Percentiles rank a stretch among this genome's conserved stretches.
These are phyloP conservation scores for Tetheella fluctuosa DNA, from an alignment of 2,888 invertebrate species.

Conservation along the genomic window DNA sequence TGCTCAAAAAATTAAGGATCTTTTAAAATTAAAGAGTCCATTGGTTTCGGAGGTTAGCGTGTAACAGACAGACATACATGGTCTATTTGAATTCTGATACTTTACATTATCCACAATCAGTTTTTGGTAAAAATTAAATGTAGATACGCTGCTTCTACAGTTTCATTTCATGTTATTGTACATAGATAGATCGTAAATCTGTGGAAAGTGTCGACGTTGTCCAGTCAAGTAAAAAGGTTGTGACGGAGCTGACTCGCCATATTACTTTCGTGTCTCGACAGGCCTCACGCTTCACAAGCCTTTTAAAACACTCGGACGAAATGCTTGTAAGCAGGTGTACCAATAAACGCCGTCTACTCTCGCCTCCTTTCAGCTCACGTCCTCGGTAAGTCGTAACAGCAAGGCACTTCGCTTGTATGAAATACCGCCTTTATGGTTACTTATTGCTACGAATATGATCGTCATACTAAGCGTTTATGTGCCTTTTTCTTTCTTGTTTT, in stretches of 20 bases:
- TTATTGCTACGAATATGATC: slow-evolving; percentile 68
- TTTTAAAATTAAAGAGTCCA: no score
- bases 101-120: no score
- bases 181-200: no score
- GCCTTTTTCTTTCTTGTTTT: slow-evolving; percentile 48
- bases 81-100: no score
- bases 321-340: slow-evolving; percentile 68
- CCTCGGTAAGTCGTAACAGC: slow-evolving; percentile 63
- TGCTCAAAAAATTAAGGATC: no score
- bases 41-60: no score
- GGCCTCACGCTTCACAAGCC: slow-evolving; percentile 37
- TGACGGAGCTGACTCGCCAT: neutral
- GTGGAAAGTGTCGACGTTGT: neutral
- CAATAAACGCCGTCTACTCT: slow-evolving; percentile 63
- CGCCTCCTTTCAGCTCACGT: slow-evolving; percentile 72
- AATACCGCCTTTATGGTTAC: slow-evolving; percentile 74
- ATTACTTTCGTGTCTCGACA: slow-evolving; percentile 7
- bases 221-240: neutral
- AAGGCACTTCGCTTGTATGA: slow-evolving; percentile 69
- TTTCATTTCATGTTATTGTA: no score
- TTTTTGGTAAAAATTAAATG: no score
- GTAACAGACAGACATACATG: no score
- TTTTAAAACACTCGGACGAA: slow-evolving; percentile 47
- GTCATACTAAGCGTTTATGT: slow-evolving; percentile 57
- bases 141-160: no score